Conservation (phyloP, 2,113 vertebrate genomes). For the Cochlearius cochlearius region DNA sequence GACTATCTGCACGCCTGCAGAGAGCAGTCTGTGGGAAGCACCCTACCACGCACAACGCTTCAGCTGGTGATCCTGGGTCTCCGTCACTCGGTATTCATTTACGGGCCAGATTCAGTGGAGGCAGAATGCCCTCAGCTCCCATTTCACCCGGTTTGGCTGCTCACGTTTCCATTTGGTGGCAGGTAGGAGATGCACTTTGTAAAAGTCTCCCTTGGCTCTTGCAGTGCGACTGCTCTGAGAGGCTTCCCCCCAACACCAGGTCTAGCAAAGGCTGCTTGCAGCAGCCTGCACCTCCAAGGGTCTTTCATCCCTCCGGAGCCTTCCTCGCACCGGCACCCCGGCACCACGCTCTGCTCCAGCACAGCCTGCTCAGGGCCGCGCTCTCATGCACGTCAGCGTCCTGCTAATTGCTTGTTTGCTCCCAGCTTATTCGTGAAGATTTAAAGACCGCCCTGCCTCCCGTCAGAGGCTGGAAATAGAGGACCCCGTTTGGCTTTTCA, state of each 20-base stretch:
- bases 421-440: not conserved
- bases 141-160: not conserved
- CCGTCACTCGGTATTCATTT: not conserved
- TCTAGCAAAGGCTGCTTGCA: not conserved
- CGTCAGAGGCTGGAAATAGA: not conserved
- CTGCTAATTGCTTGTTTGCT: not conserved
- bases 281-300: not conserved
- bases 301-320: not conserved
- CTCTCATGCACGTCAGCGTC: accelerated
- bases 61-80: not conserved
- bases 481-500: not conserved
- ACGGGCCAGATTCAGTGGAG: not conserved
- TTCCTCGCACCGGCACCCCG: not conserved
- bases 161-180: not conserved
- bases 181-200: not conserved
- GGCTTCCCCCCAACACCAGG: accelerated
- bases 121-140: not conserved
- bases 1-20: not conserved
- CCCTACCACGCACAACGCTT: not conserved
- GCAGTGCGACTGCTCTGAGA: not conserved
- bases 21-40: not conserved
- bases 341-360: accelerated
- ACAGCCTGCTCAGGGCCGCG: accelerated
- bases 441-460: not conserved
- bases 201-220: not conserved